A percentile compares a stretch with the other conserved stretches of the same genome.
phyloP scores from a whole-genome alignment of 2,113 vertebrate species.

The Coryphaenoides rupestris region DNA sequence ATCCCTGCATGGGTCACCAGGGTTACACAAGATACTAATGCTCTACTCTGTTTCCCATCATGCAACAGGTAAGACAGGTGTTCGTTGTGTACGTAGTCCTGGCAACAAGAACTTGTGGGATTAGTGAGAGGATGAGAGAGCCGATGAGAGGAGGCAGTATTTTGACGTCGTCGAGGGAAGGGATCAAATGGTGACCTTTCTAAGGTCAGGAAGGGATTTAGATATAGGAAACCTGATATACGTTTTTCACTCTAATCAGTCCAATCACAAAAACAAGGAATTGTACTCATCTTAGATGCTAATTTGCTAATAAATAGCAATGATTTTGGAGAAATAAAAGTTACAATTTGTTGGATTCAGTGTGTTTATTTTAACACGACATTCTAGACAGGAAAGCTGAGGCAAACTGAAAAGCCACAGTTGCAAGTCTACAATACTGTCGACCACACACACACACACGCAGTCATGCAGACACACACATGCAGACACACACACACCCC shows the following conservation, averaged over 20 bases:
- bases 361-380: slow-evolving; percentile 38
- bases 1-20: not conserved
- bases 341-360: not conserved
- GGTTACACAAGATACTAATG: not conserved
- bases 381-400: slow-evolving; percentile 34
- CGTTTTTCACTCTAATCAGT: no score
- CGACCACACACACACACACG: slow-evolving; percentile 33
- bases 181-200: not conserved
- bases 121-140: not conserved
- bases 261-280: no score
- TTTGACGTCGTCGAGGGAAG: slow-evolving; percentile 10
- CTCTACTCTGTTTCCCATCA: not conserved
- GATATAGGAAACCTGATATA: no score
- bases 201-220: slow-evolving; percentile 1
- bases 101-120: slow-evolving; percentile 10
- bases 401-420: slow-evolving; percentile 29
- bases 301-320: no score
- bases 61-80: slow-evolving; percentile 19
- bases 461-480: no score
- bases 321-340: not conserved
- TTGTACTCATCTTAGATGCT: no score
- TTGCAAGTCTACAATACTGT: slow-evolving; percentile 24
- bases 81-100: slow-evolving; percentile 7
- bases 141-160: not conserved
- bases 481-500: slow-evolving; percentile 28